A percentile compares a stretch with the other conserved stretches of the same genome.
phyloP scores from a whole-genome alignment of 2,888 invertebrate genomes.

The Dendrolimus houi region DNA sequence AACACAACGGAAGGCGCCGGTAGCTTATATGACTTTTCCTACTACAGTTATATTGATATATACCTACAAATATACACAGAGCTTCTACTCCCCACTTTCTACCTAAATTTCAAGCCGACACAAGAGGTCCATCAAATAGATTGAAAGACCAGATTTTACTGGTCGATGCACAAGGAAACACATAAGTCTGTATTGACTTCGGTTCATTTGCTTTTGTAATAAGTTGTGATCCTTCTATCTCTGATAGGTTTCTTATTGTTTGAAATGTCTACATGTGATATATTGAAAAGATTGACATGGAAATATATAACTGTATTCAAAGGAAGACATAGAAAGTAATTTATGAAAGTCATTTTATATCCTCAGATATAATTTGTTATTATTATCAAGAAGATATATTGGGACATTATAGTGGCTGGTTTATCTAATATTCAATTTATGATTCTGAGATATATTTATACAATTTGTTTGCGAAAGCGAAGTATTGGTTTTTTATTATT shows the following conservation, averaged over 20 bases:
- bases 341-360: background rate
- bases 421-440: background rate
- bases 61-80: too few species aligned
- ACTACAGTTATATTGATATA: conserved; percentile 5
- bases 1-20: conserved; percentile 42
- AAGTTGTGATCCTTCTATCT: conserved; percentile 45
- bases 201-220: conserved; percentile 55
- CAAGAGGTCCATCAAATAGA: conserved; percentile 11
- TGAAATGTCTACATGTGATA: conserved; percentile 32
- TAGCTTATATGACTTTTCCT: conserved; percentile 53
- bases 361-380: background rate
- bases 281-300: conserved; percentile 13
- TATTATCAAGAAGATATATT: background rate
- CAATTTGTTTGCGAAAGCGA: too few species aligned
- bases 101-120: background rate
- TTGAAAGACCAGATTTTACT: conserved; percentile 27
- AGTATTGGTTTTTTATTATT: too few species aligned
- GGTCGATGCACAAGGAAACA: conserved; percentile 29
- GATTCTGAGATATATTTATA: too few species aligned
- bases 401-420: background rate
- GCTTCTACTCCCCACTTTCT: too few species aligned
- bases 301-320: conserved; percentile 8
- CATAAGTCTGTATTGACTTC: conserved; percentile 37
- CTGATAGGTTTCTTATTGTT: conserved; percentile 43
- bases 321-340: conserved; percentile 11